Base-by-base conservation (phyloP, 2,113 vertebrate species). In the Ariopsis seemanni region DNA sequence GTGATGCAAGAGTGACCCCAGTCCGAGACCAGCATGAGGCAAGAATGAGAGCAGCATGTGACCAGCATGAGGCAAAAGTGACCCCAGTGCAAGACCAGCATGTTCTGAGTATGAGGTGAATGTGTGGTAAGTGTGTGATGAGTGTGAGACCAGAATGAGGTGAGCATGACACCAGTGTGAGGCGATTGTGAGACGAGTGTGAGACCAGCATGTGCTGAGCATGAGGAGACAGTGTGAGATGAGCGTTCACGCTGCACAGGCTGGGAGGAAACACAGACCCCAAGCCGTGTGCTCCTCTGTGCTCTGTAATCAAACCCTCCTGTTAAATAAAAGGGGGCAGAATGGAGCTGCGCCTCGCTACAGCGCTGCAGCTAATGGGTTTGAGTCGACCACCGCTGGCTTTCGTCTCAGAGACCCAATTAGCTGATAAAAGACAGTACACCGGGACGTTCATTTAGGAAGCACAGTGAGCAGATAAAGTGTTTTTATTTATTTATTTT, bases 391-490 rank as follows among this genome's bases (percentile, higher is more conserved):
- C 84, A 60, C 84, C 14, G 69, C 71, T 83, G 87, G 81, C 84
- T 89, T 89, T 88, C 80, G 81, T 89, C 88, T 89, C 74, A 69
- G 72, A 87, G 88, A 74, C 84, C 85, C 60, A 88, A 88, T 91
- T 90, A 86, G 86, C 84, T 81, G 88, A 89, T 89, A 80, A 88
- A 89, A 83, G 85, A 69, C 74, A 71, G 71, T 82, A 83, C 85
- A 67, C 18, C 48, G 15, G 42, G 88, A 86, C 58, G 10, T 86
- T 69, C 84, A 84, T 86, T 88, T 84, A 89, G 62, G 48, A 74
- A 52, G 52, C 42, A 25, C 12, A 15, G 48, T 53, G 15, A 65
- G 71, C 10, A 55, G 72, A 78, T 57, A 63, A 85, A 87, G 71
- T 82, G 77, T 87, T 80, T 50, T 42, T 27, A 14, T 86, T 85